Base-by-base conservation (phyloP, 2,113 vertebrate species). In the Eolophus roseicapilla region DNA sequence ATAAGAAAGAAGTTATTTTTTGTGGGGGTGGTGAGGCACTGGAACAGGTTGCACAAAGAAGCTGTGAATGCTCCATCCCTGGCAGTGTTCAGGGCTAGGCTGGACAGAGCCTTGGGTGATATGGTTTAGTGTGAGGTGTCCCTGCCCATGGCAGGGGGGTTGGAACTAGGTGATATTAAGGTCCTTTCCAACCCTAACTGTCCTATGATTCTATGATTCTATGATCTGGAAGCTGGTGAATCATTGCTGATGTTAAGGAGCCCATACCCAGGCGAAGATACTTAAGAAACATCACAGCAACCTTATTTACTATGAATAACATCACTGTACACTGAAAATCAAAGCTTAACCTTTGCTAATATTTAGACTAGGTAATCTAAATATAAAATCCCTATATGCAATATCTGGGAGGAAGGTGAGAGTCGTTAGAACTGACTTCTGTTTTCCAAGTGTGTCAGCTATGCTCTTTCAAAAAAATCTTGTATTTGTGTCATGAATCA, bases 221-320 rank as follows among this genome's bases (percentile, higher is more conserved):
- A 9, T 33, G 55, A n/a, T 57, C 55, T 85, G 65, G 41, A 81
- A 62, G 46, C 33, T 80, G 24, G 33, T 52, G 33, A 35, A 50
- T 43, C 35, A 39, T 33, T 37, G n/a, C 18, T 53, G 43, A 20
- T 7, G 7, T 21, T 25, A 62, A 74, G 49, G 47, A 92, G 43
- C 31, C 35, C 67, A 46, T 6, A 46, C 2, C 3, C 25, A n/a
- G 31, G n/a, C 0, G 0, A 78, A 88, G 4, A 17, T 31, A 68
- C 25, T 52, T 63, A 11, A 71, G 84, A 81, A 81, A 24, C 3
- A n/a, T 11, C 37, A 59, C 37, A 86, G 74, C 21, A 84, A 41
- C 5, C 28, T 67, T 46, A 75, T 24, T 81, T 65, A 70, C 55
- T 23, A 37, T 10, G 13, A 59, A 7, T 5, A 76, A 82, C 5